Percentiles rank a stretch among this genome's conserved stretches.
phyloP scores from a whole-genome alignment of 2,113 vertebrate genomes.

The Neoarius graeffei region DNA sequence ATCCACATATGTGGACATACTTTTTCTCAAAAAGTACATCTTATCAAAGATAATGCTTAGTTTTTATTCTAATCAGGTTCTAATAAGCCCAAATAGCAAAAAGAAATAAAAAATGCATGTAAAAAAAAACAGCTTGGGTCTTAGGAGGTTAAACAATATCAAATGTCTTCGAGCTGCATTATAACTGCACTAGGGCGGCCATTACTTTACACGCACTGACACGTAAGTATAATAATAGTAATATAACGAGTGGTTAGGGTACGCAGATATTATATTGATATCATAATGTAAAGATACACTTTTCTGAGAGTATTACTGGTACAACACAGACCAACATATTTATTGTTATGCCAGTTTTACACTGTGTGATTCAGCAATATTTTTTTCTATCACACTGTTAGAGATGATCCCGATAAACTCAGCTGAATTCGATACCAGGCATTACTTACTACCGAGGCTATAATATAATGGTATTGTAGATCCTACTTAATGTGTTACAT shows the following conservation, averaged over 20 bases:
- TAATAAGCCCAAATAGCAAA: too few relatives aligned
- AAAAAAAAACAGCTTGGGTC: too few relatives aligned
- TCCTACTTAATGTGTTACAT: too few relatives aligned
- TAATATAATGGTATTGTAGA: too few relatives aligned
- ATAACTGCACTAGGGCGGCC: background rate
- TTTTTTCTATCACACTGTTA: background rate
- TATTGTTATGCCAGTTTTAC: background rate
- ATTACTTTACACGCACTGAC: slow-evolving; percentile 12
- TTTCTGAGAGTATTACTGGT: background rate
- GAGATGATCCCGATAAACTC: background rate
- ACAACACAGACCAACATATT: background rate
- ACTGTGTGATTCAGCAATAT: background rate
- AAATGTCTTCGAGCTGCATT: background rate
- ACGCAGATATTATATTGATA: background rate
- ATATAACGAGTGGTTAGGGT: slow-evolving; percentile 5
- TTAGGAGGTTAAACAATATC: background rate
- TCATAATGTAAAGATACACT: background rate
- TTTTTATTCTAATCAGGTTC: too few relatives aligned
- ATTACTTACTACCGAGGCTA: background rate
- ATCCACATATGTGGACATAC: too few relatives aligned
- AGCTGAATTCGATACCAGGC: background rate
- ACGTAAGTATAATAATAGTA: background rate
- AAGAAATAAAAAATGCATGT: too few relatives aligned
- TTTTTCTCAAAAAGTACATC: too few relatives aligned
- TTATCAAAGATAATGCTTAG: too few relatives aligned